phyloP scores from a whole-genome alignment of 2,797 vertebrate species.

The Platyrinchus mystaceus region DNA sequence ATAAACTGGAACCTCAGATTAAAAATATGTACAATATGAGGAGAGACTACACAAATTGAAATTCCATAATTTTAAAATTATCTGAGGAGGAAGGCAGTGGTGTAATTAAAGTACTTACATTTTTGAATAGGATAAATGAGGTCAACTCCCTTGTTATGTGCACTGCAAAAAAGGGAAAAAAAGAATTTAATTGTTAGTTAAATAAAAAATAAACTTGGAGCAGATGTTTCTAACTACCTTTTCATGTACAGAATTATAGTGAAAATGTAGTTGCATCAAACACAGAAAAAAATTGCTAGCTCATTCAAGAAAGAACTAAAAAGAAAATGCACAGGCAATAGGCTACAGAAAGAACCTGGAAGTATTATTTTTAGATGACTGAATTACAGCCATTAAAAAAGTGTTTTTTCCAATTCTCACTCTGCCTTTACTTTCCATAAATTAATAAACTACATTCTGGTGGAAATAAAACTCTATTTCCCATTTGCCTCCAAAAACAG shows the following conservation, averaged over 20 bases:
- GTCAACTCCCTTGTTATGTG: conserved; percentile 30
- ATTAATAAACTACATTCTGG: neutral
- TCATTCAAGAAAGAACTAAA: neutral
- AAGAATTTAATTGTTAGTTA: conserved; percentile 35
- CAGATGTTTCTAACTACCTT: conserved; percentile 1
- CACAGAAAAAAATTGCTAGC: neutral
- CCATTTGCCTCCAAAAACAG: neutral
- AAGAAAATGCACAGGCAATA: neutral
- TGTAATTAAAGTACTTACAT: neutral
- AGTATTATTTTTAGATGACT: neutral
- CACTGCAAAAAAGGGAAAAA: neutral
- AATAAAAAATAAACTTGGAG: neutral
- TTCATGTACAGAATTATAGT: neutral
- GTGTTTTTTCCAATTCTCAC: neutral
- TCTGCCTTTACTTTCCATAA: neutral
- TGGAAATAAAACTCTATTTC: neutral
- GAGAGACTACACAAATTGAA: neutral
- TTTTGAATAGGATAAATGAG: conserved; percentile 43
- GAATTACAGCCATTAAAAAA: neutral
- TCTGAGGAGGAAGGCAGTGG: neutral
- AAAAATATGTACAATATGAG: neutral
- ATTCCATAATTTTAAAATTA: neutral
- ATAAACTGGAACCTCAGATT: neutral
- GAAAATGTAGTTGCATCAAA: neutral
- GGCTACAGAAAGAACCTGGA: neutral